Base-by-base conservation (phyloP, 2,113 vertebrate genomes). In the Craseonycteris thonglongyai region DNA sequence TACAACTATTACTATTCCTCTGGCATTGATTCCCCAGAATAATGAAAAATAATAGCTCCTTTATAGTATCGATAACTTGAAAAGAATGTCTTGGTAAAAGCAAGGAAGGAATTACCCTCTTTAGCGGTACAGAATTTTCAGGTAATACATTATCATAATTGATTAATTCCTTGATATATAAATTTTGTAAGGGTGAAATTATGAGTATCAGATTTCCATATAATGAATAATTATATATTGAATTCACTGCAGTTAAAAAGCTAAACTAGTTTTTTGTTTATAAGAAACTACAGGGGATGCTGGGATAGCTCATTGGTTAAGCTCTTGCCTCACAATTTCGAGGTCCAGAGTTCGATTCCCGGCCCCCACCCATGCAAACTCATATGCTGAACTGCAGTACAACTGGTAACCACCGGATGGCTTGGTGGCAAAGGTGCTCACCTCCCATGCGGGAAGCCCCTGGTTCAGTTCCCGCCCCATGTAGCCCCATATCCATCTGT, bases 241-340 rank as follows among this genome's bases (percentile, higher is more conserved):
- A 80, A 58, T 71, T 92, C 26, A 47, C 6, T 87, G 88, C 21
- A 58, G 12, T 86, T 86, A 74, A 85, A 85, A 88, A 80, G 5
- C 45, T 78, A 74, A 78, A 59, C 69, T 90, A 83, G 42, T 51
- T 90, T 92, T 96, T 87, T 94, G 38, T 76, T 95, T 68, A 69
- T 61, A 79, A 74, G 49, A 92, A 80, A 86, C 51, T 61, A 59
- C 18, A 91, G n/a, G n/a, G n/a, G n/a, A n/a, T n/a, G n/a, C n/a
- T n/a, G n/a, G n/a, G n/a, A n/a, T n/a, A n/a, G n/a, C n/a, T n/a
- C n/a, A n/a, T n/a, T n/a, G n/a, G n/a, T n/a, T n/a, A n/a, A n/a
- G n/a, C n/a, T n/a, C n/a, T n/a, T n/a, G n/a, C n/a, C n/a, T n/a
- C n/a, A n/a, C n/a, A n/a, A n/a, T n/a, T n/a, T n/a, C n/a, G n/a